A percentile compares a stretch with the other conserved stretches of the same genome.
Evolutionary conservation across 2,113 vertebrate species (phyloP).

Genomic region (Labrus mixtus): DNA sequence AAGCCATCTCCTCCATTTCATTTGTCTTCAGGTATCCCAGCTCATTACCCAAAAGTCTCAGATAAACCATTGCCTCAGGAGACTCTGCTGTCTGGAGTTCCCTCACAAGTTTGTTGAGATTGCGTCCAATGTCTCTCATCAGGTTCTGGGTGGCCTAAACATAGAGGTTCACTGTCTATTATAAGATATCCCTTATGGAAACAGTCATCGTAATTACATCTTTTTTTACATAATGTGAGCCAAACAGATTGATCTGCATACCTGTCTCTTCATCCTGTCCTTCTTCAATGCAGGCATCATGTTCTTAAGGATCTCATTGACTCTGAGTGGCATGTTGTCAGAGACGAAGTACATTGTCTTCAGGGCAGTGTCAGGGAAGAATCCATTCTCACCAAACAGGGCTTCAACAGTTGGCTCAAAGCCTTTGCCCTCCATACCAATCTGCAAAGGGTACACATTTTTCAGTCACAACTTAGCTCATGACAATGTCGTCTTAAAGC

Average conservation of each 20-base stretch:
- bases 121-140: slow-evolving; percentile 84
- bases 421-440: slow-evolving; percentile 92
- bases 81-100: slow-evolving; percentile 82
- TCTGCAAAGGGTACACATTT: slow-evolving; percentile 71
- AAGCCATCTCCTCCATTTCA: slow-evolving; percentile 84
- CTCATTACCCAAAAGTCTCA: slow-evolving; percentile 91
- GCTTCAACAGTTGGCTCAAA: slow-evolving; percentile 93
- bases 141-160: slow-evolving; percentile 82
- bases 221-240: neutral
- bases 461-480: neutral
- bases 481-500: neutral
- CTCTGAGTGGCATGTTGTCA: slow-evolving; percentile 84
- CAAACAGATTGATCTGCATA: slow-evolving; percentile 37
- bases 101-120: slow-evolving; percentile 86
- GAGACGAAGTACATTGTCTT: slow-evolving; percentile 91
- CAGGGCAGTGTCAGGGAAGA: slow-evolving; percentile 91
- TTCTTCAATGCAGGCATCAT: slow-evolving; percentile 84
- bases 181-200: neutral
- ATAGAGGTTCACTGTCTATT: neutral
- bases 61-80: slow-evolving; percentile 92
- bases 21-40: slow-evolving; percentile 90
- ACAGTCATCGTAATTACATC: neutral
- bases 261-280: slow-evolving; percentile 80
- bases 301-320: slow-evolving; percentile 85
- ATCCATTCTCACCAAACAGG: slow-evolving; percentile 91